Conservation (phyloP, 2,888 invertebrate species). For the Eupithecia subumbrata region DNA sequence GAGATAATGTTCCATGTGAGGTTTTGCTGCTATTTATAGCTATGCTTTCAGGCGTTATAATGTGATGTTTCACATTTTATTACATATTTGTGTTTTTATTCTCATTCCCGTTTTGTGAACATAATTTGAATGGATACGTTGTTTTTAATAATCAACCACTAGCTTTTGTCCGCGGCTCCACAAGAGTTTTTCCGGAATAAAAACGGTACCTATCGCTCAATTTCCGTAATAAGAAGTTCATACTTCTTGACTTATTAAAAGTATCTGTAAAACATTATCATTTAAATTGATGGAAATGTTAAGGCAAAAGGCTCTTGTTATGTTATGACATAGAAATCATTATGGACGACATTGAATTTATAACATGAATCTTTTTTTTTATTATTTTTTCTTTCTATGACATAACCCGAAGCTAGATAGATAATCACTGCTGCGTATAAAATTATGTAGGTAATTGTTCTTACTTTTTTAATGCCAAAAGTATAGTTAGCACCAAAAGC, state of each 20-base stretch:
- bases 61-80: not conserved
- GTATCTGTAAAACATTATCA: not conserved
- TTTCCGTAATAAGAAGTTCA: not conserved
- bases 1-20: constrained; percentile 37
- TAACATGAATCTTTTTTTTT: no score
- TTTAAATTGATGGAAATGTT: not conserved
- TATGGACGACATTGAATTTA: not conserved
- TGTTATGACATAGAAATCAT: not conserved
- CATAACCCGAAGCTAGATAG: no score
- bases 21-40: constrained; percentile 35
- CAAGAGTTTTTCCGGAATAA: no score
- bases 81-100: not conserved
- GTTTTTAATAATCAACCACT: no score
- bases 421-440: no score
- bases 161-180: no score
- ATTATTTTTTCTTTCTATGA: no score
- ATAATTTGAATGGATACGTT: no score
- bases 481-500: no score
- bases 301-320: not conserved
- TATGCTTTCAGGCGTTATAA: constrained; percentile 24
- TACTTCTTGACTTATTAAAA: not conserved
- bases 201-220: not conserved
- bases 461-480: no score
- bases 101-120: not conserved
- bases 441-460: no score